These are phyloP conservation scores for Gephyroberyx darwinii DNA, from an alignment of 2,797 vertebrate genomes.

Conservation along the genomic window DNA sequence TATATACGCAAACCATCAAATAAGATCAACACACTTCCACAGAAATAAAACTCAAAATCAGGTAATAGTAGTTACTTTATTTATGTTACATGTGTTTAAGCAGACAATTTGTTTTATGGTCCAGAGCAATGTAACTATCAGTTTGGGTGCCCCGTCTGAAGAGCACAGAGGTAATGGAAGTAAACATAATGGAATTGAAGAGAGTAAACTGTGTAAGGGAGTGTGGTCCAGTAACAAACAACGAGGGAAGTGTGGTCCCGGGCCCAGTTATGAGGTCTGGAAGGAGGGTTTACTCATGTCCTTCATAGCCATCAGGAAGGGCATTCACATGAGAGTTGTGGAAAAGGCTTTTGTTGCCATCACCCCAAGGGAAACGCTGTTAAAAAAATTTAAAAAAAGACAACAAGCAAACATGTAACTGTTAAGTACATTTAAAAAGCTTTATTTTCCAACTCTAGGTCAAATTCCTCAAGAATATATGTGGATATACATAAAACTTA, in stretches of 20 bases:
- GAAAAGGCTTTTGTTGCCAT: conserved; percentile 90
- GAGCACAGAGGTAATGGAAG: conserved; percentile 75
- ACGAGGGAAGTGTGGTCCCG: conserved; percentile 73
- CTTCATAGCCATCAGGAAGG: conserved; percentile 93
- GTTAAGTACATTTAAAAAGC: not conserved
- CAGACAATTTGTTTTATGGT: conserved; percentile 71
- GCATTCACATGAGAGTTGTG: conserved; percentile 90
- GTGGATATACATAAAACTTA: not conserved
- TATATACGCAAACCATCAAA: no score
- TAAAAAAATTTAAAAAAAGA: no score
- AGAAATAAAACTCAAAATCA: conserved; percentile 27
- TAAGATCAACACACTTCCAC: not conserved
- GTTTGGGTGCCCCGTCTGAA: conserved; percentile 55
- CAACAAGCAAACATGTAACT: not conserved
- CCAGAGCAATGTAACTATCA: conserved; percentile 61
- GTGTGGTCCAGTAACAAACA: conserved; percentile 70
- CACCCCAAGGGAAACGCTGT: conserved; percentile 97
- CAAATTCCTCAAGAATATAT: no score
- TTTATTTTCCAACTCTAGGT: no score
- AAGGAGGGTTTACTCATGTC: conserved; percentile 67
- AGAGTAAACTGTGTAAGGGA: conserved; percentile 67
- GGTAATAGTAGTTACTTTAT: conserved; percentile 72
- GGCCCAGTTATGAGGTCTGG: conserved; percentile 54
- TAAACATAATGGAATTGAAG: conserved; percentile 39
- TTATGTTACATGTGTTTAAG: conserved; percentile 64